Evolutionary conservation across 2,888 invertebrate species (phyloP).

Genomic region (Sarcophaga carnaria): DNA sequence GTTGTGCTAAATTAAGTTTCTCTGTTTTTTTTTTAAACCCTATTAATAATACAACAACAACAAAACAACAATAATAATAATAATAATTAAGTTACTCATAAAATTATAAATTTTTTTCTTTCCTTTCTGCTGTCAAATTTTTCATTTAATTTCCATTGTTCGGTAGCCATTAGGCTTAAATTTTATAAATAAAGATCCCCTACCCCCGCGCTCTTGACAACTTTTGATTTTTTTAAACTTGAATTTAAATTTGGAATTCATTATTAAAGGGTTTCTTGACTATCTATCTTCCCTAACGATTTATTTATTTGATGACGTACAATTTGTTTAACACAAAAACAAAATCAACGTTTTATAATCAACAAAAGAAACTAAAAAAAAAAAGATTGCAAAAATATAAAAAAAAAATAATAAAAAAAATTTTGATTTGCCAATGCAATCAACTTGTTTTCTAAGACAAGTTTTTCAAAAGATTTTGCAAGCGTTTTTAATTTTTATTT

Average conservation of each 20-base stretch:
- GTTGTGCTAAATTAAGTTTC: background rate
- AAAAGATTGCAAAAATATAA: slow-evolving; percentile 6
- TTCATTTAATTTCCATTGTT: too few species aligned
- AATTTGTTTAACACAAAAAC: too few species aligned
- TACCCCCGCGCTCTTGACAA: too few species aligned
- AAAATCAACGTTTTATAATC: background rate
- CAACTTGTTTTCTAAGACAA: background rate
- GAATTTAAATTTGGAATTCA: background rate
- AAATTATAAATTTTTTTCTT: too few species aligned
- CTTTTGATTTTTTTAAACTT: background rate
- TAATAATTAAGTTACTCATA: background rate
- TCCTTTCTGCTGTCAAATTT: too few species aligned
- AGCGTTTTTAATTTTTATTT: background rate
- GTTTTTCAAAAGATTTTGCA: background rate
- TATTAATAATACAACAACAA: background rate
- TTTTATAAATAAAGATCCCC: too few species aligned
- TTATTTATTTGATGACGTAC: background rate
- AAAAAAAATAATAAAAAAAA: background rate
- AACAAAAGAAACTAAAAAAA: background rate
- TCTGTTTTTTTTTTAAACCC: background rate
- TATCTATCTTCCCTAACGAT: background rate
- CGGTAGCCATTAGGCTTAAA: too few species aligned
- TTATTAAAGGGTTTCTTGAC: too few species aligned
- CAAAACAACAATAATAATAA: background rate
- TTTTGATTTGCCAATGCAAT: background rate